phyloP scores from a whole-genome alignment of 92 coral and sea anemone species.

The Phenganax marumi region DNA sequence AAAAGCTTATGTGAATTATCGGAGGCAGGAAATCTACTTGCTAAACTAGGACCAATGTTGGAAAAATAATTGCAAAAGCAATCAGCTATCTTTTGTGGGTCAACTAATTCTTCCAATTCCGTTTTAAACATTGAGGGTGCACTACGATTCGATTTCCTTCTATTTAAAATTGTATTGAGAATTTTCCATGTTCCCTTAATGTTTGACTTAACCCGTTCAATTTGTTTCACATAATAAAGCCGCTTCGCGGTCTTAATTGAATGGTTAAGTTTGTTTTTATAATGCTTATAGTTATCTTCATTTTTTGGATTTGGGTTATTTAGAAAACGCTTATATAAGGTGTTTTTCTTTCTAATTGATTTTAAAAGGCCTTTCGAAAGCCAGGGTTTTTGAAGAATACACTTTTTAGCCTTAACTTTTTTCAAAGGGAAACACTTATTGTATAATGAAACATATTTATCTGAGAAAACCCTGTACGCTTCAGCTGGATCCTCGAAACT shows the following conservation, averaged over 20 bases:
- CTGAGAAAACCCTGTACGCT: conserved; percentile 44
- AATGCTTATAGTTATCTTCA: not conserved
- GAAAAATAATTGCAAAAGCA: not conserved
- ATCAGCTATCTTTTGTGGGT: not conserved
- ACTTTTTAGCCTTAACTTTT: conserved; percentile 18
- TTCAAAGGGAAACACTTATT: conserved; percentile 51
- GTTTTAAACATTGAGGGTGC: no score
- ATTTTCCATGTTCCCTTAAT: not conserved
- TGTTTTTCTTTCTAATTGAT: conserved; percentile 46
- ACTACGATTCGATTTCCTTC: no score
- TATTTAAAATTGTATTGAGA: no score
- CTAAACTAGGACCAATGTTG: not conserved
- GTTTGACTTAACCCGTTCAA: not conserved
- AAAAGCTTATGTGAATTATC: not conserved
- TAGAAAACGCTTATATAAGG: conserved; percentile 38
- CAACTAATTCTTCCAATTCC: not conserved
- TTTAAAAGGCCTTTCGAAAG: conserved; percentile 50
- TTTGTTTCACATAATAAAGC: not conserved
- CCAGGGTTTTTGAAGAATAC: conserved; percentile 51
- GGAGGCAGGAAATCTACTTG: conserved; percentile 3
- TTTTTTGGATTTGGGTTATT: not conserved
- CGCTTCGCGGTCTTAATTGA: not conserved
- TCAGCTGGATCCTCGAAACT: conserved; percentile 43
- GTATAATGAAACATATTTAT: conserved; percentile 37
- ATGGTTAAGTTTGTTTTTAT: conserved; percentile 4